Evolutionary conservation across 2,888 invertebrate genomes (phyloP), one percentile per base, ranked within the genome.

Genomic region (Panorpa germanica): DNA sequence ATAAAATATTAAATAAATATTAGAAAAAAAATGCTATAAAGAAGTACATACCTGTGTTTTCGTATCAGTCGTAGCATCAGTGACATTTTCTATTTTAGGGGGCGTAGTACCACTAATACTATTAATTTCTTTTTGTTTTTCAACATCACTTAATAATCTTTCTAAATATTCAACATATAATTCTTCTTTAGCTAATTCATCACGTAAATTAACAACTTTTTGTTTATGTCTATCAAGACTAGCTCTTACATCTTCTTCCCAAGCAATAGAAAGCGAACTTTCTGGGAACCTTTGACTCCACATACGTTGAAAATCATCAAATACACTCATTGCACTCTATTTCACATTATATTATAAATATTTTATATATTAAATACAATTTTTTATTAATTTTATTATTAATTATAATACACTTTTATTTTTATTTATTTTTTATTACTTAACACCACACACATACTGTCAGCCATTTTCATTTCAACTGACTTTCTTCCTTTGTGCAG

Each of bases 281-380:
- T 82, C 82, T 43, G 85, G 85, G 65, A 85, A 86, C 49, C 83
- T 67, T 63, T 83, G 76, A 59, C 74, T 70, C 85, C 86, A 86
- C 57, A 85, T 77, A 54, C 80, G 77, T 61, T 82, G 81, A 59
- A 85, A 83, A 64, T 83, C 83, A 51, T 77, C 75, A 55, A 81
- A 83, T 50, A 83, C 82, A 63, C 82, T 83, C 83, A 75, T 75
- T 58, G 44, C 21, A 25, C 26, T n/a, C n/a, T n/a, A n/a, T n/a
- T n/a, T n/a, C n/a, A n/a, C n/a, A n/a, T n/a, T n/a, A n/a, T n/a
- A n/a, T n/a, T n/a, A n/a, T n/a, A n/a, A n/a, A n/a, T n/a, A n/a
- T n/a, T n/a, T n/a, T n/a, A n/a, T n/a, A n/a, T n/a, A n/a, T n/a
- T n/a, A n/a, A n/a, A n/a, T n/a, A n/a, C n/a, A n/a, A n/a, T n/a